Evolutionary conservation across 1,140 invertebrate genomes (phyloP), one percentile per base, ranked within the genome.

Genomic region (Elysia chlorotica): DNA sequence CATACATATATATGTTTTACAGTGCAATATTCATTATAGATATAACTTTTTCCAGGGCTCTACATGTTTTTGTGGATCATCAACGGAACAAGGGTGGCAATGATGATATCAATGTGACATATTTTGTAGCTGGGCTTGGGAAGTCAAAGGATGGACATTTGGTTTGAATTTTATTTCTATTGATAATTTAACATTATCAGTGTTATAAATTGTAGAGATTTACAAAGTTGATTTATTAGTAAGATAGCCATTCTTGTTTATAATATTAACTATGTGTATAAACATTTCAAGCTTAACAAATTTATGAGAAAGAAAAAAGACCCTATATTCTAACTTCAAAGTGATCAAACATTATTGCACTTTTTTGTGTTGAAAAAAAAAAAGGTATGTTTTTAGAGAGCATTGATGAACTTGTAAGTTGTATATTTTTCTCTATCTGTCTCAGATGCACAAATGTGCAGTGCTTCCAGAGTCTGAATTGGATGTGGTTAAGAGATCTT

Each of bases 71-170:
- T 76, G 74, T 84, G 1, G 61, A 82, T 10, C 61, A 75, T 10
- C 78, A 83, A 65, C 76, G 78, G 63, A 81, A 81, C 33, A 78
- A 78, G 36, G 78, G 81, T 37, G 74, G 73, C 21, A 73, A 78
- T 61, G 74, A 82, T 54, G 57, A 71, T n/a, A 62, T 85, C 2
- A 74, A 59, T 71, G 82, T 81, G 0, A 82, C 81, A n/a, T 85
- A 85, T 57, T 83, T 84, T 79, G 77, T 84, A 4, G 78, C 83
- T 30, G 84, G 84, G 17, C 35, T 79, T 0, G 68, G 74, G 6
- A 72, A 78, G 56, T 56, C 68, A 35, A 71, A 73, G 0, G 68
- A 77, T 72, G 78, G 79, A 48, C 31, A 62, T 17, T 30, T 69
- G 75, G 81, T 82, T 74, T 74, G 73, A n/a, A n/a, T n/a, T n/a